Evolutionary conservation across 2,888 invertebrate species (phyloP), one percentile per base, ranked within the genome.

Genomic region (Elmis aenea): DNA sequence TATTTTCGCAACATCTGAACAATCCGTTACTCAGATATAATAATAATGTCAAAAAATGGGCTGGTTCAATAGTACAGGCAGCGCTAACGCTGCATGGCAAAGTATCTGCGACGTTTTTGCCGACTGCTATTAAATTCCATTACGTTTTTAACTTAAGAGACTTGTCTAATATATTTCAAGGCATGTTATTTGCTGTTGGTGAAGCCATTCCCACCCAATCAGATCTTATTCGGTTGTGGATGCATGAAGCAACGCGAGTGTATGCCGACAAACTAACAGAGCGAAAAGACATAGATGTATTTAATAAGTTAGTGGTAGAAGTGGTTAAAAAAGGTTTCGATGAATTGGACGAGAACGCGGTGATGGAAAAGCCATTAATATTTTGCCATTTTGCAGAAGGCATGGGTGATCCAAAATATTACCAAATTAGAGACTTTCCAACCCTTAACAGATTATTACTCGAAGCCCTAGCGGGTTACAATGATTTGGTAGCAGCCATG

Each of bases 71-170:
- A 6, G 81, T 93, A 0, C 68, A 72, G 8, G 78, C 84, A 0
- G 90, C 91, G 0, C 71, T 94, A 3, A 68, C 71, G 2, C 70
- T 94, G 13, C 95, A 95, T 63, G 71, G 72, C 24, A 86, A 83
- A 63, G 76, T 94, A 5, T 69, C 81, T 0, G 62, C 78, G 2
- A 77, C 76, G 0, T 95, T 95, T 69, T 71, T 95, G 45, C 95
- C 95, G 0, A 95, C 95, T 0, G 94, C 94, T 12, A 74, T 90
- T 50, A 95, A 93, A 69, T 95, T 95, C 64, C 95, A 95, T 65
- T 96, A 96, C 59, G 77, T 86, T 40, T 96, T 94, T 68, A 96
- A 94, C 64, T 70, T 95, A 33, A 73, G 95, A 38, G 95, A 96
- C 66, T 72, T 95, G 35, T 87, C 93, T 1, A 95, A 93, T 61